Percentiles rank a stretch among this genome's conserved stretches.
Conservation (phyloP, 2,888 invertebrate species). For the Petrolisthes manimaculis region DNA sequence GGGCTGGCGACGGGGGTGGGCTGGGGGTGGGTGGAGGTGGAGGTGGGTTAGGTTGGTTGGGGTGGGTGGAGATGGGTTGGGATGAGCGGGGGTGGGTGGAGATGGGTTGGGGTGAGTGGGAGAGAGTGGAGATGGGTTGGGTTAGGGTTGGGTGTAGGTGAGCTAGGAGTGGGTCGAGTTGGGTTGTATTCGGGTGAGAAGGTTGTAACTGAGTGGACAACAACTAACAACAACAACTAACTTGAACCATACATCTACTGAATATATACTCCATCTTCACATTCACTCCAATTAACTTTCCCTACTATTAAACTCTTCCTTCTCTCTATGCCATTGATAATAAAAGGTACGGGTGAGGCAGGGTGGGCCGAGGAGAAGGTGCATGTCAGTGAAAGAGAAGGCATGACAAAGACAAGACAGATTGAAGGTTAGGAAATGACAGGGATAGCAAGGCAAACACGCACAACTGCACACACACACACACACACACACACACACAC, state of each 20-base stretch:
- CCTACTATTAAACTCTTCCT: no score
- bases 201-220: no score
- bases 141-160: background rate
- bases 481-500: no score
- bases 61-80: background rate
- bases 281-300: no score
- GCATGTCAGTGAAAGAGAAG: background rate
- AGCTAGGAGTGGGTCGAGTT: no score
- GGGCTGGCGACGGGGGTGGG: constrained; percentile 2
- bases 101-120: background rate
- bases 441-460: background rate
- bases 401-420: background rate
- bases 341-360: background rate
- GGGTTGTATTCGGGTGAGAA: no score
- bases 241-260: no score
- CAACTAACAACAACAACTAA: no score
- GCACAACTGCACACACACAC: no score
- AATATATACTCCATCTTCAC: no score
- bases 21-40: background rate
- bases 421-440: background rate
- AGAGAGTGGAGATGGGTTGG: background rate
- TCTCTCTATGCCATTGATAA: no score
- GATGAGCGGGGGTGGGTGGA: background rate
- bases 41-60: background rate
- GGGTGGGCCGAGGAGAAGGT: background rate